Evolutionary conservation across 2,113 vertebrate genomes (phyloP), one percentile per base, ranked within the genome.

Genomic region (Alethe castanea): DNA sequence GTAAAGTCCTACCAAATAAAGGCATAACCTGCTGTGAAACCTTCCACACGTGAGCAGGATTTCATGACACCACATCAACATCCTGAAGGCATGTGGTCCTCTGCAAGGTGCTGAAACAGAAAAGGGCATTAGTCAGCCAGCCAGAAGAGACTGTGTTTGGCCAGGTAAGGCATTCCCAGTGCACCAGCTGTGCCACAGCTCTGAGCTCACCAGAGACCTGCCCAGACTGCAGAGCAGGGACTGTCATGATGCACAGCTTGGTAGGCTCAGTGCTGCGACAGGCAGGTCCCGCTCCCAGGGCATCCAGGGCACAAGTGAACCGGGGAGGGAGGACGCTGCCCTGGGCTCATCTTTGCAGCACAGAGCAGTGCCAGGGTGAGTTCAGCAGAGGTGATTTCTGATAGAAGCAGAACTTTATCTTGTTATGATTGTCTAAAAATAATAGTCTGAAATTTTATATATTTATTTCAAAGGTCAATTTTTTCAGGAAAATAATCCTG

Each of bases 231-330:
- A 36, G 18, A 67, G 36, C n/a, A 67, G 54, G 29, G 50, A 6
- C 38, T 31, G 50, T 15, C 50, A 16, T 28, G 14, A 4, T 19
- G 35, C 40, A 5, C 20, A 24, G 61, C 35, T 33, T 3, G n/a
- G 54, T 1, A 3, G 22, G 17, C 12, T 44, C 31, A 18, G n/a
- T 22, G 31, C 53, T 36, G 71, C 7, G 11, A 33, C 23, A 47
- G 59, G 19, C 2, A 12, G 35, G 22, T 64, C 18, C 17, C 6
- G n/a, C 73, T 25, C 24, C 23, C 12, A 23, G 40, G 0, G 0
- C 28, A 38, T 8, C 28, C 16, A 9, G 28, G 56, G 35, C 25
- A 81, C 61, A 50, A 38, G 45, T 26, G 84, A 74, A 20, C 0
- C 2, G 6, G 19, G 48, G 29, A 45, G 48, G 13, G 28, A 70